phyloP scores from a whole-genome alignment of 2,797 vertebrate species.

The Centroberyx gerrardi region DNA sequence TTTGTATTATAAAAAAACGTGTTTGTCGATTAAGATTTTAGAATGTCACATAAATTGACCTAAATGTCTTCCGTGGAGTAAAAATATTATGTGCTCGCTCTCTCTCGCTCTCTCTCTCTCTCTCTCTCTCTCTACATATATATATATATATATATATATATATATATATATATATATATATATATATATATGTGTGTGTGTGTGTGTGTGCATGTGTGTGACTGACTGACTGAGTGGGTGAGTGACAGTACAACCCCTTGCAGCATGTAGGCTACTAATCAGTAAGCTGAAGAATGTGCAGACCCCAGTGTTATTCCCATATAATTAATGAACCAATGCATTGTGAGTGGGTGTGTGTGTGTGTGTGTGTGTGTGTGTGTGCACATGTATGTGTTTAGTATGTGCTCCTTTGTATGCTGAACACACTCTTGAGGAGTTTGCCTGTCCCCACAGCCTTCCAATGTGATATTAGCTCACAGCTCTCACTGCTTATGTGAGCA shows the following conservation, averaged over 20 bases:
- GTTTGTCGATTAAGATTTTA: too few species aligned
- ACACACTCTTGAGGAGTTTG: slow-evolving; percentile 50
- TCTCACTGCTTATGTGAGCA: slow-evolving; percentile 23
- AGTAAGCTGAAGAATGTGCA: too few species aligned
- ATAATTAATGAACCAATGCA: slow-evolving; percentile 27
- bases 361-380: slow-evolving; percentile 11
- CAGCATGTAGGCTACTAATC: too few species aligned
- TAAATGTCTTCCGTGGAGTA: too few species aligned
- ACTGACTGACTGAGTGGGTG: too few species aligned
- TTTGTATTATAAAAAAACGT: neutral
- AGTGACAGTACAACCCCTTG: neutral
- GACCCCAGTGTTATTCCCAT: neutral
- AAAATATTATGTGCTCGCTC: neutral
- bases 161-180: too few species aligned
- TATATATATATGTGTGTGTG: too few species aligned
- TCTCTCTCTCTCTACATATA: neutral
- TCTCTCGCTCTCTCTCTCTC: neutral
- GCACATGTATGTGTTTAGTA: slow-evolving; percentile 29
- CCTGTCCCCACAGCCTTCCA: slow-evolving; percentile 35
- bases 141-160: too few species aligned
- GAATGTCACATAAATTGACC: too few species aligned
- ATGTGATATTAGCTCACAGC: slow-evolving; percentile 44
- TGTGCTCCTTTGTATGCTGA: slow-evolving; percentile 30
- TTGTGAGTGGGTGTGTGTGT: slow-evolving; percentile 3
- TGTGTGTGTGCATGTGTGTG: neutral